Conservation (phyloP, 2,797 vertebrate species). For the Anniella stebbinsi region DNA sequence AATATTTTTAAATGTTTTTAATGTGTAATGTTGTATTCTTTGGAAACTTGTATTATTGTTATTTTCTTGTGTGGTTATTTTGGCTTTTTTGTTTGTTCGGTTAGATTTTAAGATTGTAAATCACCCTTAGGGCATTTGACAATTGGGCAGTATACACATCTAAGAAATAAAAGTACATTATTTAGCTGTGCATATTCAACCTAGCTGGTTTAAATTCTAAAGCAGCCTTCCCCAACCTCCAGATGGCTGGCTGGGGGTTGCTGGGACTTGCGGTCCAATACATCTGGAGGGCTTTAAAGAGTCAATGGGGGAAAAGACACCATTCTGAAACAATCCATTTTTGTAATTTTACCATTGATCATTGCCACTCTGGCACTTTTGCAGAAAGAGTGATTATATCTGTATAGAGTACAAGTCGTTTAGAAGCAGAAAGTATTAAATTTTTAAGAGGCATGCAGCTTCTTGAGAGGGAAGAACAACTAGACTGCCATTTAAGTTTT, state of each 20-base stretch:
- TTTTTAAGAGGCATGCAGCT: not conserved
- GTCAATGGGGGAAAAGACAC: not conserved
- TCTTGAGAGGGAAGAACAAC: conserved; percentile 22
- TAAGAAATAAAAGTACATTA: not conserved
- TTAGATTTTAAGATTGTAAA: too few species aligned
- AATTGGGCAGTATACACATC: too few species aligned
- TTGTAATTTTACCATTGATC: not conserved
- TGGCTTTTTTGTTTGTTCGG: too few species aligned
- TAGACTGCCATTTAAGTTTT: not conserved
- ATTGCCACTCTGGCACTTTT: not conserved
- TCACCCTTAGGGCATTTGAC: too few species aligned
- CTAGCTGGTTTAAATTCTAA: conserved; percentile 3
- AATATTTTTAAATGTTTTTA: too few species aligned
- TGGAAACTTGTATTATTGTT: too few species aligned
- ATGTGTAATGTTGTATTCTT: too few species aligned
- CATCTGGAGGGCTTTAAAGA: too few species aligned
- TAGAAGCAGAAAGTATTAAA: conserved; percentile 31
- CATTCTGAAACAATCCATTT: not conserved
- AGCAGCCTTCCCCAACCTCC: too few species aligned
- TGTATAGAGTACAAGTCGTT: not conserved
- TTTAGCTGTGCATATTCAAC: not conserved
- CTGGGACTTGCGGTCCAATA: too few species aligned
- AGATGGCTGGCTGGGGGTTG: too few species aligned
- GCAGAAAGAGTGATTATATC: not conserved
- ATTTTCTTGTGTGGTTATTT: too few species aligned